Evolutionary conservation across 2,113 vertebrate species (phyloP).

Genomic region (Callionymus lyra): DNA sequence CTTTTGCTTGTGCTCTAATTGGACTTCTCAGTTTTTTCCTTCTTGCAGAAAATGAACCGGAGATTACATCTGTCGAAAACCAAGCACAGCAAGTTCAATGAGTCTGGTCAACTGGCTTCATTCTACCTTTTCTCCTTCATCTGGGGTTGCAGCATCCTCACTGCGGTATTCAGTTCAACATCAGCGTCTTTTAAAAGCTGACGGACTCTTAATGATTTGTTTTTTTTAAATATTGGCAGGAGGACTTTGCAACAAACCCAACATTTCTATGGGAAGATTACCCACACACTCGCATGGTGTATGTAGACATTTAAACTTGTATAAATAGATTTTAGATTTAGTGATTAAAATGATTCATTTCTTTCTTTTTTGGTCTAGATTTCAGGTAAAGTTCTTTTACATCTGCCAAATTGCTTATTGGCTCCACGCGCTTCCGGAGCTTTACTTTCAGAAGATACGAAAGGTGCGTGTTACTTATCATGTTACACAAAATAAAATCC

Average conservation of each 20-base stretch:
- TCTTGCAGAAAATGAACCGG: slow-evolving; percentile 75
- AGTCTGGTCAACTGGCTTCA: slow-evolving; percentile 74
- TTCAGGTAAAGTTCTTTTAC: slow-evolving; percentile 85
- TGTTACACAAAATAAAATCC: too few species aligned
- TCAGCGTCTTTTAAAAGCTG: neutral
- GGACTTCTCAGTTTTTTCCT: slow-evolving; percentile 1
- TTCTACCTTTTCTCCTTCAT: slow-evolving; percentile 78
- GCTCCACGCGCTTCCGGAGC: slow-evolving; percentile 76
- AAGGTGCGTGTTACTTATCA: slow-evolving; percentile 59
- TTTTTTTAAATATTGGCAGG: slow-evolving; percentile 49
- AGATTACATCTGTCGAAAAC: slow-evolving; percentile 75
- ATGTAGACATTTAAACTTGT: slow-evolving; percentile 40
- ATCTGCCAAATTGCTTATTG: slow-evolving; percentile 83
- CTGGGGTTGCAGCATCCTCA: slow-evolving; percentile 79
- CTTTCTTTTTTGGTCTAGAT: slow-evolving; percentile 52
- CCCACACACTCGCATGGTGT: slow-evolving; percentile 75
- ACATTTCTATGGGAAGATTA: slow-evolving; percentile 77
- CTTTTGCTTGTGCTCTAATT: too few species aligned
- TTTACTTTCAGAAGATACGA: slow-evolving; percentile 77
- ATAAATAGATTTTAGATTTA: neutral
- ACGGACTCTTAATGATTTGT: slow-evolving; percentile 5
- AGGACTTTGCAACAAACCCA: slow-evolving; percentile 73
- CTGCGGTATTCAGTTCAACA: slow-evolving; percentile 55
- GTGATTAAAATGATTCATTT: neutral
- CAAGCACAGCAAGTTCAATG: slow-evolving; percentile 82